These are phyloP conservation scores for Sinella curviseta DNA, from an alignment of 1,140 invertebrate species.

Conservation along the genomic window DNA sequence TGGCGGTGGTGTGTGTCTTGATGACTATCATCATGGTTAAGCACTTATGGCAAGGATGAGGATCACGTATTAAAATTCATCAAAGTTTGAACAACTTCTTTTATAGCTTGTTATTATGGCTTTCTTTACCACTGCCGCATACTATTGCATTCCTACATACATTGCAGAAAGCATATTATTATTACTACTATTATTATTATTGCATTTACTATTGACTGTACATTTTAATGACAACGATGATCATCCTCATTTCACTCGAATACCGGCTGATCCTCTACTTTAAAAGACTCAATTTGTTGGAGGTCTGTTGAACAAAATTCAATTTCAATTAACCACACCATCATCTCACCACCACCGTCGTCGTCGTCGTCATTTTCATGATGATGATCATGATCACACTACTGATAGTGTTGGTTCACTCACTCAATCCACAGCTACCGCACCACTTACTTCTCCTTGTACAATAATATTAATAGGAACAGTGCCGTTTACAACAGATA, in stretches of 20 bases:
- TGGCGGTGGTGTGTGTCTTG: too few relatives aligned
- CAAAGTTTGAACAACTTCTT: too few relatives aligned
- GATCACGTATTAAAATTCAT: too few relatives aligned
- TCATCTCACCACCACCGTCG: neutral
- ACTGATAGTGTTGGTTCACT: neutral
- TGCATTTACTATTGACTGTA: too few relatives aligned
- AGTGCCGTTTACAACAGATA: neutral
- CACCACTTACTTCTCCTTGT: neutral
- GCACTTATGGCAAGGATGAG: too few relatives aligned
- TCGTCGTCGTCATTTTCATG: neutral
- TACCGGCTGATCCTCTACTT: constrained; percentile 35
- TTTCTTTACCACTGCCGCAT: too few relatives aligned
- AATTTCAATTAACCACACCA: constrained; percentile 49
- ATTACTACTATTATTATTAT: too few relatives aligned
- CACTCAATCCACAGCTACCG: neutral
- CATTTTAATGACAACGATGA: constrained; percentile 19
- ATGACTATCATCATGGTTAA: too few relatives aligned
- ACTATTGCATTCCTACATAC: too few relatives aligned
- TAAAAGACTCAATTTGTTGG: constrained; percentile 38
- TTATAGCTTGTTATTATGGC: too few relatives aligned
- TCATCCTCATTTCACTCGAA: constrained; percentile 27
- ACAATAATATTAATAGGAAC: neutral
- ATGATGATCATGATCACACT: neutral
- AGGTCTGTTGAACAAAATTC: constrained; percentile 48
- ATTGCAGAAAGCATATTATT: too few relatives aligned